Evolutionary conservation across 2,888 invertebrate species (phyloP).

Genomic region (Tenthredo mesomela): DNA sequence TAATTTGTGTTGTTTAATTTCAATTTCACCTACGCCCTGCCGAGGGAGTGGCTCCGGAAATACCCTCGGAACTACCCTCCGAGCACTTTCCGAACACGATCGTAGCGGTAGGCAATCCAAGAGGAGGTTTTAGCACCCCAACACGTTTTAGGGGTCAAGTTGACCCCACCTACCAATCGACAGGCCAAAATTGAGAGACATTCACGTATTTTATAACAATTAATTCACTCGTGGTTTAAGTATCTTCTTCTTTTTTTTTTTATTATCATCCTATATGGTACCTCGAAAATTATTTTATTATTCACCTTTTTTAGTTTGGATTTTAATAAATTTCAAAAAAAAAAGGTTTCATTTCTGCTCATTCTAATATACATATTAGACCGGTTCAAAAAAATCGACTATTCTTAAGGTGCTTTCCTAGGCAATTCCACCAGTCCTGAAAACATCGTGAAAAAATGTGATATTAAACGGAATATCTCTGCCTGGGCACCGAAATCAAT

Average conservation of each 20-base stretch:
- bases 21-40: slow-evolving; percentile 57
- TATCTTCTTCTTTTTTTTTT: background rate
- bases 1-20: slow-evolving; percentile 64
- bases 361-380: background rate
- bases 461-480: no score
- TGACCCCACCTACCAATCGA: slow-evolving; percentile 30
- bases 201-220: background rate
- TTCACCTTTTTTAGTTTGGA: background rate
- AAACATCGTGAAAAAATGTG: no score
- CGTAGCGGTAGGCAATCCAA: slow-evolving; percentile 38
- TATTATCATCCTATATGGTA: background rate
- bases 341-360: background rate
- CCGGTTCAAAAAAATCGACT: no score
- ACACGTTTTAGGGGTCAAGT: slow-evolving; percentile 47
- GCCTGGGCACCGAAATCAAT: no score
- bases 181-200: slow-evolving; percentile 9
- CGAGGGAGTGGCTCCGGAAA: slow-evolving; percentile 52
- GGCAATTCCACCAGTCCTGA: no score
- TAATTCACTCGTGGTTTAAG: background rate
- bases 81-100: slow-evolving; percentile 45
- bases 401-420: no score
- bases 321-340: background rate
- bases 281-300: background rate
- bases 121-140: slow-evolving; percentile 31
- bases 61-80: slow-evolving; percentile 42